Percentiles rank a stretch among this genome's conserved stretches.
These are phyloP conservation scores for Chloroceryle amazona DNA, from an alignment of 2,797 vertebrate genomes.

Conservation along the genomic window DNA sequence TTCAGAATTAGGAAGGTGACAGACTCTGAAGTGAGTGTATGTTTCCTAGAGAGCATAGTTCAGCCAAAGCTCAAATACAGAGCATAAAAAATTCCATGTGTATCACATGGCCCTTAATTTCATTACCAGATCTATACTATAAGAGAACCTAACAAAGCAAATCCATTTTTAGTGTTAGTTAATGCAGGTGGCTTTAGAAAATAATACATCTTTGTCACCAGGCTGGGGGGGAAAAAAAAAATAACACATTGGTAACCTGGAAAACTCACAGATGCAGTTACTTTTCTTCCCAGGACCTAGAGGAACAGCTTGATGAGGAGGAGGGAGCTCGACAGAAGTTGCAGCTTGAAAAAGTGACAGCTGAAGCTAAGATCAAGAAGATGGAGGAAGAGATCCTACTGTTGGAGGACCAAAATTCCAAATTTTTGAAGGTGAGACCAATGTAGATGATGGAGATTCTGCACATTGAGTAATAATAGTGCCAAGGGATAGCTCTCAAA, in stretches of 20 bases:
- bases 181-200: background rate
- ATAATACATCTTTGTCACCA: background rate
- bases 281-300: constrained; percentile 87
- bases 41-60: background rate
- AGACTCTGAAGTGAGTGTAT: background rate
- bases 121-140: background rate
- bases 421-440: constrained; percentile 91
- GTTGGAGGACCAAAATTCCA: constrained; percentile 97
- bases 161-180: background rate
- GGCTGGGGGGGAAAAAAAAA: background rate
- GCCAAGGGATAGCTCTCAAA: background rate
- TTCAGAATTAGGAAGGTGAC: background rate
- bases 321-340: constrained; percentile 96
- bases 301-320: constrained; percentile 97
- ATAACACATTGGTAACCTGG: accelerated
- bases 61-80: background rate
- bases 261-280: background rate
- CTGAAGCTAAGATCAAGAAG: constrained; percentile 97
- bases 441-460: background rate
- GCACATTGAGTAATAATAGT: no score
- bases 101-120: background rate
- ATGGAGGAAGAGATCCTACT: constrained; percentile 97
- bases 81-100: background rate
- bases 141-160: background rate
- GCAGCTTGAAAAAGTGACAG: constrained; percentile 97